Base-by-base conservation (phyloP, 2,888 invertebrate species). In the Macrostomum cliftonense region DNA sequence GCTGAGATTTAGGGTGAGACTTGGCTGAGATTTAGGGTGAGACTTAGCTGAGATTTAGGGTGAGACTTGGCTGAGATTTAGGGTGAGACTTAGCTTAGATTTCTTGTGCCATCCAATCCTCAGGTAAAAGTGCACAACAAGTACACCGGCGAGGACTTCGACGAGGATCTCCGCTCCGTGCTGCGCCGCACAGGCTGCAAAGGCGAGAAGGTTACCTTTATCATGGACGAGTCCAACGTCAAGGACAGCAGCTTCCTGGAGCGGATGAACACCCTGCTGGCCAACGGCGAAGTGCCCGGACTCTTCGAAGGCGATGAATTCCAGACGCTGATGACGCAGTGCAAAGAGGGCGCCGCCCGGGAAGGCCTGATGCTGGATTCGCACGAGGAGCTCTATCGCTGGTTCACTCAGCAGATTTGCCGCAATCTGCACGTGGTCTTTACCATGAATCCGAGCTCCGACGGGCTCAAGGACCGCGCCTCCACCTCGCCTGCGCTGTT, bases 51-150 rank as follows among this genome's bases (percentile, higher is more conserved):
- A n/a, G n/a, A n/a, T n/a, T n/a, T n/a, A n/a, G n/a, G n/a, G n/a
- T n/a, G n/a, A n/a, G n/a, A n/a, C n/a, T n/a, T n/a, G n/a, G n/a
- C n/a, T n/a, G n/a, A n/a, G n/a, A n/a, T n/a, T 9, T 28, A 28
- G 4, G 9, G 28, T 28, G 28, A 28, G 4, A 9, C 4, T 28
- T 7, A 28, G 4, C 28, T 9, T 28, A 28, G 4, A 28, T 7
- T 7, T 28, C 4, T 9, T 9, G 9, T 9, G 9, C 20, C 16
- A 5, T 4, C 28, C 28, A 28, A 28, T 28, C 28, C 44, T 11
- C 95, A 97, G 76, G 93, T 97, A 58, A 91, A 93, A 76, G 88
- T 88, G 13, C 97, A 99, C 74, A 97, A 97, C 71, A 95, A 95
- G 74, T 99, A 99, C 71, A 89, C 89, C 1, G 88, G 87, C 17